Percentiles rank a stretch among this genome's conserved stretches.
phyloP scores from a whole-genome alignment of 1,140 invertebrate genomes.

The Cydia fagiglandana region DNA sequence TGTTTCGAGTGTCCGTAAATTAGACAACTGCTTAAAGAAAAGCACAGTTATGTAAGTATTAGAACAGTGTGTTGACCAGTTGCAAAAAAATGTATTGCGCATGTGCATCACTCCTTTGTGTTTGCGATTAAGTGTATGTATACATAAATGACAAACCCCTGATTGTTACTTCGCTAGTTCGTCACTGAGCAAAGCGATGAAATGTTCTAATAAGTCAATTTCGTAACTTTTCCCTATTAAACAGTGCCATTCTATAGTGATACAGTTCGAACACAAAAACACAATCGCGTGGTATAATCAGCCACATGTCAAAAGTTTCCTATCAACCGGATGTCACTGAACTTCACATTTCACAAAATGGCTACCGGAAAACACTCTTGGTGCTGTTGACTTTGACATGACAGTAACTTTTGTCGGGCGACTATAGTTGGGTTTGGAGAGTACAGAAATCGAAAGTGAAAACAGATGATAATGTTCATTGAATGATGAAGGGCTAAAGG shows the following conservation, averaged over 20 bases:
- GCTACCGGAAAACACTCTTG: constrained; percentile 14
- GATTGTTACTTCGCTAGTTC: no score
- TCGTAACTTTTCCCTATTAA: neutral
- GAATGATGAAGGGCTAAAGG: constrained; percentile 1
- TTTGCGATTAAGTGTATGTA: no score
- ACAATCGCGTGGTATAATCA: constrained; percentile 11
- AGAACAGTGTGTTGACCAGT: no score
- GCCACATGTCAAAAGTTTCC: constrained; percentile 1
- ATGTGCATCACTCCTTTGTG: no score
- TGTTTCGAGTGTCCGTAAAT: no score
- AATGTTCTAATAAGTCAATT: neutral
- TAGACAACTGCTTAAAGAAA: no score
- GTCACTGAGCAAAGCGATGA: neutral
- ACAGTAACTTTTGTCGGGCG: constrained; percentile 13
- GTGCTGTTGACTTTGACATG: constrained; percentile 19
- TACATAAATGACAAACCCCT: no score
- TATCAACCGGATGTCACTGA: constrained; percentile 11
- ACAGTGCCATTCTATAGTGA: neutral
- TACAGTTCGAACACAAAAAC: neutral
- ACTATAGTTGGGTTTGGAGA: constrained; percentile 6
- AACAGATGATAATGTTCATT: constrained; percentile 18
- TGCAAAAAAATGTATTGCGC: no score
- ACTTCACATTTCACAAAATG: constrained; percentile 30
- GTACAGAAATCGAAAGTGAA: constrained; percentile 28
- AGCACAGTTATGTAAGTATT: no score